A percentile compares a stretch with the other conserved stretches of the same genome.
Evolutionary conservation across 2,797 vertebrate genomes (phyloP).

Genomic region (Momotus momota): DNA sequence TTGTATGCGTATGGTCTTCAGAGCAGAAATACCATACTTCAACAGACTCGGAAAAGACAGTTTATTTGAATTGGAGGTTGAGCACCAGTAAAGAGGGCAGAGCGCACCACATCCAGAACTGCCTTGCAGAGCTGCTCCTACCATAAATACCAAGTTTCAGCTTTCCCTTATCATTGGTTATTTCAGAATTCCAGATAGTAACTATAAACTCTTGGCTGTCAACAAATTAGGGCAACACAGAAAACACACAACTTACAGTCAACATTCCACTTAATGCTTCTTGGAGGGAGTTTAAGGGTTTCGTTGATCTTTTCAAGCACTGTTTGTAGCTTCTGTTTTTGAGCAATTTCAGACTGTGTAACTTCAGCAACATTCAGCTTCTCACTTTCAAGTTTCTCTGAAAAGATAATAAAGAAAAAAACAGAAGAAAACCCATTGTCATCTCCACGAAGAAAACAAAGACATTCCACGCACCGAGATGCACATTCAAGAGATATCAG

Average conservation of each 20-base stretch:
- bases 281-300: conserved; percentile 91
- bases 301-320: conserved; percentile 98
- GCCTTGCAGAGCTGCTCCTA: background rate
- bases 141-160: background rate
- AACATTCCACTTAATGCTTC: conserved; percentile 96
- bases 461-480: background rate
- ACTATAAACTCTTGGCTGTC: background rate
- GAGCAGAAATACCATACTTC: background rate
- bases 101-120: background rate
- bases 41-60: background rate
- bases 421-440: background rate
- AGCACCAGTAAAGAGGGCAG: background rate
- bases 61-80: background rate
- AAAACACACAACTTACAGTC: conserved; percentile 87
- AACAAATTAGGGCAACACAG: background rate
- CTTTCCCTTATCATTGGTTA: background rate
- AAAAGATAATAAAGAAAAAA: conserved; percentile 48
- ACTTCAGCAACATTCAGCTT: conserved; percentile 98
- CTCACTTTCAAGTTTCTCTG: conserved; percentile 96
- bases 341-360: conserved; percentile 97
- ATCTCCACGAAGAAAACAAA: background rate
- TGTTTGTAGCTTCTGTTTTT: conserved; percentile 98
- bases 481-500: background rate
- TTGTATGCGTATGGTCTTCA: background rate
- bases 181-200: background rate